These are phyloP conservation scores for Tetragnatha montana DNA, from an alignment of 2,888 invertebrate genomes.

Conservation along the genomic window DNA sequence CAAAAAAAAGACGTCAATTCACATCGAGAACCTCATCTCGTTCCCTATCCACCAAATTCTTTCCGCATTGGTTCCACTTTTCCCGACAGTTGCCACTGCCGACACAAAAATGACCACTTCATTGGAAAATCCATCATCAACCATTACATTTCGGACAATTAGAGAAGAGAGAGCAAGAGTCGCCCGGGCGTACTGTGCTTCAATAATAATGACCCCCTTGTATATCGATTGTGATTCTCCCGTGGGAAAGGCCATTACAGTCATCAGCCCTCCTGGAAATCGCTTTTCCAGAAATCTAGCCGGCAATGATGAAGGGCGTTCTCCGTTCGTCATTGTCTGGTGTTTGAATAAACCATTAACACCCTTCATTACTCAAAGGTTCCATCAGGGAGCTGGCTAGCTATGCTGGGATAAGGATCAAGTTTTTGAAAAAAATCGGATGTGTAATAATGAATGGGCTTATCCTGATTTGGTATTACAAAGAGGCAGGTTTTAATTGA, in stretches of 20 bases:
- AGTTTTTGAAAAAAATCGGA: too few relatives aligned
- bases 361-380: background rate
- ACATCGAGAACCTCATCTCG: too few relatives aligned
- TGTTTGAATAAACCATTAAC: background rate
- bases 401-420: background rate
- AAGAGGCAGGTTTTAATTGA: too few relatives aligned
- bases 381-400: too few relatives aligned
- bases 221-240: background rate
- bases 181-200: background rate
- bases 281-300: background rate
- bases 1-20: too few relatives aligned
- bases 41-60: too few relatives aligned
- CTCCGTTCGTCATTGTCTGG: background rate
- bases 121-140: background rate
- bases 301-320: slow-evolving; percentile 8
- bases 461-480: too few relatives aligned
- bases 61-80: too few relatives aligned
- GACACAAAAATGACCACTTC: background rate
- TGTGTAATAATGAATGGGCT: too few relatives aligned
- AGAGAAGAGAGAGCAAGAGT: background rate
- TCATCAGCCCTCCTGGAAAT: background rate
- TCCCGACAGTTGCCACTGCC: background rate
- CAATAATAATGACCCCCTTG: background rate
- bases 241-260: slow-evolving; percentile 8
- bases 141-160: background rate